Conservation (phyloP, 2,113 vertebrate genomes). For the Lonchura striata region DNA sequence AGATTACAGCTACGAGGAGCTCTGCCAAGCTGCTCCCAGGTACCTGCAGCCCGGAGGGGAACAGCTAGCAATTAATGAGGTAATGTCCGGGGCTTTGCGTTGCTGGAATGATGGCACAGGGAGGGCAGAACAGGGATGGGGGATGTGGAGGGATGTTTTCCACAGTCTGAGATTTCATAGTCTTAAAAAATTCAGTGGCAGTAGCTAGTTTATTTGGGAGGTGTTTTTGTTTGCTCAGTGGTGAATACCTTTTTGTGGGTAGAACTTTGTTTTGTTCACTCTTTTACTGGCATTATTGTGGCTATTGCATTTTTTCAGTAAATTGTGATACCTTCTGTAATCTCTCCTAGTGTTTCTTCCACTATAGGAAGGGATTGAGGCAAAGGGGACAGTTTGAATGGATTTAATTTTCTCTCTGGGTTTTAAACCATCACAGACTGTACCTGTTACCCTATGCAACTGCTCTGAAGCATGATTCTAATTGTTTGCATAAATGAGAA, state of each 20-base stretch:
- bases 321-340: background rate
- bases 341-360: background rate
- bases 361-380: background rate
- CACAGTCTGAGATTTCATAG: background rate
- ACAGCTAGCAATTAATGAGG: conserved; percentile 93
- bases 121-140: background rate
- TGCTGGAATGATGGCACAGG: background rate
- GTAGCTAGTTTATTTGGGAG: background rate
- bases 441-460: background rate
- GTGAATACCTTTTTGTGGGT: background rate
- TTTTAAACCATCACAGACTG: background rate
- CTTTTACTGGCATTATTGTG: background rate
- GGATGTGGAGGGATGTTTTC: background rate
- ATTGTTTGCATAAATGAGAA: background rate
- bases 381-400: background rate
- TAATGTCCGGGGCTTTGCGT: conserved; percentile 43
- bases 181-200: background rate
- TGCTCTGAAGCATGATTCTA: background rate
- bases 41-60: conserved; percentile 91
- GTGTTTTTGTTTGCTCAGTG: background rate
- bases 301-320: background rate
- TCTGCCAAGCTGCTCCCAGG: conserved; percentile 82
- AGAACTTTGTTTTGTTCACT: background rate
- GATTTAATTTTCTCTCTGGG: background rate
- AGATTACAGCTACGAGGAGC: conserved; percentile 90